A percentile compares a stretch with the other conserved stretches of the same genome.
These are phyloP conservation scores for Dolomedes plantarius DNA, from an alignment of 2,888 invertebrate species.

Conservation along the genomic window DNA sequence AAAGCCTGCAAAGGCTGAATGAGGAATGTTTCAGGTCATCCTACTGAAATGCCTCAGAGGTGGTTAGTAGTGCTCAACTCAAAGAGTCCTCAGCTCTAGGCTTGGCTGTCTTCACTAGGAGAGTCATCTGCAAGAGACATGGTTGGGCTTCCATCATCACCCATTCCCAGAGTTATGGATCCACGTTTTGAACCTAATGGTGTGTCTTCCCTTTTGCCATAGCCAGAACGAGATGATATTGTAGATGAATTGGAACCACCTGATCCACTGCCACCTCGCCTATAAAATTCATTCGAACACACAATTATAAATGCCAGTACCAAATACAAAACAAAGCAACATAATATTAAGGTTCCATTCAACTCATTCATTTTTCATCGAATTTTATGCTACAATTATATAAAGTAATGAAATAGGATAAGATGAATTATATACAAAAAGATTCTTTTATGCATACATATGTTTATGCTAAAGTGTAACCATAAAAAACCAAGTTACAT, in stretches of 20 bases:
- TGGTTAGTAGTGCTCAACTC: constrained; percentile 42
- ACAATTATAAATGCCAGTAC: background rate
- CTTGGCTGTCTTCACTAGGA: constrained; percentile 73
- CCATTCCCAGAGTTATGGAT: constrained; percentile 70
- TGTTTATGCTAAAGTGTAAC: no score
- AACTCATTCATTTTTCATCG: no score
- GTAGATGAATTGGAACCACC: constrained; percentile 36
- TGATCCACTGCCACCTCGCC: constrained; percentile 68
- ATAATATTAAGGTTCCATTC: no score
- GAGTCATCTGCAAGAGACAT: constrained; percentile 71
- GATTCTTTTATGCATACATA: no score
- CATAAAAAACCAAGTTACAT: no score
- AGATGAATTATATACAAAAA: no score
- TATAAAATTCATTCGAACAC: background rate
- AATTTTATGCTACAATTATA: no score
- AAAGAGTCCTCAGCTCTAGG: constrained; percentile 51
- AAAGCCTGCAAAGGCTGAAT: constrained; percentile 56
- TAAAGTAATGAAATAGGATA: no score
- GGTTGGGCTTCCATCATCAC: constrained; percentile 72
- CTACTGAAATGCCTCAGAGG: constrained; percentile 52
- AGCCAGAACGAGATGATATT: constrained; percentile 24
- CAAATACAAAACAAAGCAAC: no score
- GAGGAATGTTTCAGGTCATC: constrained; percentile 63
- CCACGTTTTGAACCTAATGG: constrained; percentile 69
- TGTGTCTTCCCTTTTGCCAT: constrained; percentile 3